These are phyloP conservation scores for Cacatua alba DNA, from an alignment of 2,113 vertebrate species.

Conservation along the genomic window DNA sequence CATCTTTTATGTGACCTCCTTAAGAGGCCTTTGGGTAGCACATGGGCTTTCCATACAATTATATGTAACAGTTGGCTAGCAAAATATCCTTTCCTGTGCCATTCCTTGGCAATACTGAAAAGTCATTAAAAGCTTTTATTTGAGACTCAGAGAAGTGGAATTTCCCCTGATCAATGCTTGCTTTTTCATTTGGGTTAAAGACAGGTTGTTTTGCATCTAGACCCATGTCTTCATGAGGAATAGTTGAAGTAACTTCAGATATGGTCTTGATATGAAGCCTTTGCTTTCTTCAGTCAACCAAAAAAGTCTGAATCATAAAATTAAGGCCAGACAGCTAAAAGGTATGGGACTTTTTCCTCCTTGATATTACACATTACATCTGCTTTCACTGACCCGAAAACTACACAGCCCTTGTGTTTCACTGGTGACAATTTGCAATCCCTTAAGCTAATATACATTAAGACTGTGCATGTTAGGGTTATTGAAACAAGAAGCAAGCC, in stretches of 20 bases:
- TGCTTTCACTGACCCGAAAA: background rate
- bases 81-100: background rate
- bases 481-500: background rate
- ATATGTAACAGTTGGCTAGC: background rate
- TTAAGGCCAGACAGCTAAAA: background rate
- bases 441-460: background rate
- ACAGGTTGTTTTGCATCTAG: background rate
- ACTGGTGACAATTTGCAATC: background rate
- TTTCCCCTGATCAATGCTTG: background rate
- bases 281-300: background rate
- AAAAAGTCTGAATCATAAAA: background rate
- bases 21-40: conserved; percentile 37
- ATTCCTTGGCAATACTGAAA: background rate
- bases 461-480: background rate
- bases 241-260: background rate
- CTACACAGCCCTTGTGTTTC: background rate
- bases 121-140: background rate
- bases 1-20: conserved; percentile 49
- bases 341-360: background rate
- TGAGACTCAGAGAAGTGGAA: background rate
- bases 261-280: background rate
- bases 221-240: background rate
- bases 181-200: background rate
- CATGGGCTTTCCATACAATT: conserved; percentile 21
- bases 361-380: background rate